Conservation (phyloP, 2,797 vertebrate species). For the Eulemur mongoz region DNA sequence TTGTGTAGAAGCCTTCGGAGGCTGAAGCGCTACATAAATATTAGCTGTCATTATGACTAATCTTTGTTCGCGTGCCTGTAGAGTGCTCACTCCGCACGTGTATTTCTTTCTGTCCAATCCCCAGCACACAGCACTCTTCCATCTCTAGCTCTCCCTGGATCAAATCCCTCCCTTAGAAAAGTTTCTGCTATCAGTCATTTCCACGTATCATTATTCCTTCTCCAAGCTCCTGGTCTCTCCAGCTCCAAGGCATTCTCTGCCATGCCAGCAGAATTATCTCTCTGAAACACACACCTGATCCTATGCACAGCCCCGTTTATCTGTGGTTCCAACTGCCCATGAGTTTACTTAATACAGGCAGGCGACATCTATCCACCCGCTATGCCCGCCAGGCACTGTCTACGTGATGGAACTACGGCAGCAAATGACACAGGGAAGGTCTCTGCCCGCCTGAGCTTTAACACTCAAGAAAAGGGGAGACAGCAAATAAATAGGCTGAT, state of each 20-base stretch:
- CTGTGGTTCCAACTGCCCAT: not conserved
- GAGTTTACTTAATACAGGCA: not conserved
- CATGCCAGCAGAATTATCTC: not conserved
- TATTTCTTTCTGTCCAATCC: not conserved
- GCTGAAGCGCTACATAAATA: not conserved
- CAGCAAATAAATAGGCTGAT: not conserved
- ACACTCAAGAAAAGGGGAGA: not conserved
- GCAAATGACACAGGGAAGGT: not conserved
- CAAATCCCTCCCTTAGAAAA: not conserved
- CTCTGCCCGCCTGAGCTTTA: not conserved
- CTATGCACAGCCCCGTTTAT: not conserved
- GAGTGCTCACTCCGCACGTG: not conserved
- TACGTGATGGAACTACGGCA: too few relatives aligned
- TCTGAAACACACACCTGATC: not conserved
- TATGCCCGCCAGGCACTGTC: rapidly evolving
- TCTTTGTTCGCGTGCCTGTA: not conserved
- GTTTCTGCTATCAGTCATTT: not conserved
- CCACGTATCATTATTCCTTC: not conserved
- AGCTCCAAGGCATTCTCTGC: not conserved
- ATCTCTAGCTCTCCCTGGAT: not conserved
- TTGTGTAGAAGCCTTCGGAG: not conserved
- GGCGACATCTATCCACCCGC: not conserved
- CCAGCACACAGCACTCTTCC: not conserved
- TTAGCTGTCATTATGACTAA: not conserved
- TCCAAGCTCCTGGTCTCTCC: not conserved